Conservation (phyloP, 92 coral and sea anemone species). For the Zoanthus solanderi region DNA sequence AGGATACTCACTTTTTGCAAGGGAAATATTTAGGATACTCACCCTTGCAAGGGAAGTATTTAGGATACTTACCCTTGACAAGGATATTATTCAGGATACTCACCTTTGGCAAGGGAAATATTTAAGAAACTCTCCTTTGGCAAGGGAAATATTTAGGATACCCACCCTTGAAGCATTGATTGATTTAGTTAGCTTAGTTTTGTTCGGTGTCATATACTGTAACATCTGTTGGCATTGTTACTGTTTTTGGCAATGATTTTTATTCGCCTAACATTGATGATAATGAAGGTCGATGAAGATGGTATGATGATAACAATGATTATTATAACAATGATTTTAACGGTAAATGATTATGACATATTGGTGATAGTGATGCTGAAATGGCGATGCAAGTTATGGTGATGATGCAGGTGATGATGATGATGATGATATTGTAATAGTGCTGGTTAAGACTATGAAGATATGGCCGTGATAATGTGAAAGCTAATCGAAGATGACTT, state of each 20-base stretch:
- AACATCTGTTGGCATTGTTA: too few relatives aligned
- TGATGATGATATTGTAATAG: too few relatives aligned
- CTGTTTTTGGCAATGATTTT: too few relatives aligned
- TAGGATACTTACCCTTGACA: neutral
- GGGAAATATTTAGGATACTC: neutral
- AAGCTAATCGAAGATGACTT: neutral
- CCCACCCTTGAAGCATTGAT: neutral
- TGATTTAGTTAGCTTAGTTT: neutral
- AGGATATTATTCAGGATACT: neutral
- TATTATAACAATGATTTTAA: neutral
- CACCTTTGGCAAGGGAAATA: neutral
- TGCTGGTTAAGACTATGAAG: neutral
- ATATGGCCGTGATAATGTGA: neutral
- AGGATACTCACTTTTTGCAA: neutral
- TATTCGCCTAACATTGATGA: too few relatives aligned
- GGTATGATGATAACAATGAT: too few relatives aligned
- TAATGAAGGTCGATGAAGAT: too few relatives aligned
- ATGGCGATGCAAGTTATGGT: too few relatives aligned
- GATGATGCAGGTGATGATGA: too few relatives aligned
- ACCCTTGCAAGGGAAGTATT: neutral
- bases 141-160: neutral
- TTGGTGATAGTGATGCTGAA: neutral
- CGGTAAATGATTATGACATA: too few relatives aligned
- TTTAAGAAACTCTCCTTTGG: neutral
- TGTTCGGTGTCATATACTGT: neutral